Base-by-base conservation (phyloP, 2,113 vertebrate genomes). In the Chunga burmeisteri region DNA sequence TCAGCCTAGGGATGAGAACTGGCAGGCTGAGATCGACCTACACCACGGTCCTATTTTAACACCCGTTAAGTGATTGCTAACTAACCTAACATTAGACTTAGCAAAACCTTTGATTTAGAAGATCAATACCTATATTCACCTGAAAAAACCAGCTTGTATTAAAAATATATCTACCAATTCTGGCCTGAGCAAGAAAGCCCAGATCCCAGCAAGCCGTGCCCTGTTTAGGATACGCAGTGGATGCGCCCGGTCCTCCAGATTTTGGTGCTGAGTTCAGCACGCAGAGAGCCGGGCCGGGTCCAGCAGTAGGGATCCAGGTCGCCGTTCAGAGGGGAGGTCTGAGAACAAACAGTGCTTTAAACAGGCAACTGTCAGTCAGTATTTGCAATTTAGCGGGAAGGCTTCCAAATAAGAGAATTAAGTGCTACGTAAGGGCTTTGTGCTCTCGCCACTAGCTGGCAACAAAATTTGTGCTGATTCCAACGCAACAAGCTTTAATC, bases 401-500 rank as follows among this genome's bases (percentile, higher is more conserved):
- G 23, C 53, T 70, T 95, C 61, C 74, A 68, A 85, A 67, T 47
- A 87, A 72, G 66, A 78, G 66, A 93, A 87, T 87, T 74, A 94
- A 92, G 65, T 71, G 56, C 88, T 85, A 36, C 56, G 29, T 46
- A 88, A 79, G 70, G 79, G 78, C 56, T 93, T 93, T 94, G 81
- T 75, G 75, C 66, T 87, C n/a, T 63, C 38, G 75, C 46, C 88
- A 44, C 66, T 74, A 67, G 66, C 66, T 81, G 74, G 85, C 61
- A 90, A 85, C 38, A 75, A 88, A 92, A 85, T 80, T 67, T 92
- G 44, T 95, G 88, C 74, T 90, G 62, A 82, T 86, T 79, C 85
- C 75, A 79, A 82, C 72, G 70, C 79, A 80, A 75, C 26, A 58
- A 94, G 65, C 56, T 80, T 93, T 94, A 93, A 97, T 86, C 88